Base-by-base conservation (phyloP, 2,888 invertebrate species). In the Plebejus argus region DNA sequence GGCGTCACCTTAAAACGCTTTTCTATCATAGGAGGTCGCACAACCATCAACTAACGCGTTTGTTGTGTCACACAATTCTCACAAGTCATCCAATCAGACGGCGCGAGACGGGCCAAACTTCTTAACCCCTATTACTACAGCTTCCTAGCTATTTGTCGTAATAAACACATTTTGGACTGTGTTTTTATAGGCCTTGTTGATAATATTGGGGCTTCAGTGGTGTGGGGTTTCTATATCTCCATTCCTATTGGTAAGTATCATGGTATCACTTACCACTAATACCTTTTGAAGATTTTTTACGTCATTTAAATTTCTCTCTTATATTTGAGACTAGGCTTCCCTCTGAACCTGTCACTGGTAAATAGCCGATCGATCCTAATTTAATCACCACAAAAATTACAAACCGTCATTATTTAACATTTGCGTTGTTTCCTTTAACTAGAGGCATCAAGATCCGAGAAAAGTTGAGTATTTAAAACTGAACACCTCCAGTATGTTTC, bases 111-210 rank as follows among this genome's bases (percentile, higher is more conserved):
- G 87, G 92, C 85, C 91, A 90, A 87, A 89, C 88, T 90, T 92
- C 91, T 93, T 93, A 90, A 93, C 93, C 93, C 89, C 93, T 83
- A 93, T 93, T 93, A 90, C 91, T 91, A 92, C 91, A 88, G 85
- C 84, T 89, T 92, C 92, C 91, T 89, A 86, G 87, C 89, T 89
- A 90, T 92, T 35, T 35, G 53, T 15, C 18, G n/a, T 23, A 77
- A 77, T 53, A 45, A 70, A 49, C 15, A 71, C 10, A 45, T 45
- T 45, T 45, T 45, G 45, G 45, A 45, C 45, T 45, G 45, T 45
- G 45, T 45, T 45, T 12, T 45, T 45, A 10, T 45, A 45, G 45
- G 45, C 10, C 8, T 45, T 45, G 45, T 45, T 45, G 45, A 12
- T 45, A 45, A 45, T 45, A 12, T 45, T 45, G 45, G 10, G 10